Evolutionary conservation across 2,888 invertebrate species (phyloP).

Genomic region (Torymus auratus): DNA sequence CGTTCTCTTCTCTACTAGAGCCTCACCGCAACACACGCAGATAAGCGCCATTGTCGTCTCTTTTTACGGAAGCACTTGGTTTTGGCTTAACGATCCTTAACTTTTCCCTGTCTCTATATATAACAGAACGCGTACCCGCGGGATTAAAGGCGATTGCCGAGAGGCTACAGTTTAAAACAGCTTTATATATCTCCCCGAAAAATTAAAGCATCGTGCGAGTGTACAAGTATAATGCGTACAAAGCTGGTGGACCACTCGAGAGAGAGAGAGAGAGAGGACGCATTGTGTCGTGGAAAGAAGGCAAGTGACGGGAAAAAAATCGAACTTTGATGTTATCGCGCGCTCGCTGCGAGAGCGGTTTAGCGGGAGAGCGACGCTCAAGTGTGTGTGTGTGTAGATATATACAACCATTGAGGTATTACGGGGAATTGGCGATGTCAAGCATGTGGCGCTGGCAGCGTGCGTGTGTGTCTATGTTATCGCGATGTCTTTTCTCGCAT

Average conservation of each 20-base stretch:
- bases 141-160: slow-evolving; percentile 41
- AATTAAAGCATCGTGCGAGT: slow-evolving; percentile 18
- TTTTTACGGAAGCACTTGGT: slow-evolving; percentile 31
- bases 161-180: slow-evolving; percentile 8
- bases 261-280: too few species aligned
- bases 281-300: slow-evolving; percentile 9
- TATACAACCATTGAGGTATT: too few species aligned
- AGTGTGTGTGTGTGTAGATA: too few species aligned
- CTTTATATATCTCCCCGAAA: slow-evolving; percentile 33
- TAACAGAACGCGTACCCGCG: not conserved
- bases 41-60: slow-evolving; percentile 20
- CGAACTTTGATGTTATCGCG: slow-evolving; percentile 41
- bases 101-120: slow-evolving; percentile 21
- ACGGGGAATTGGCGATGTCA: slow-evolving; percentile 5
- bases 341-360: slow-evolving; percentile 20
- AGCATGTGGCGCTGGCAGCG: slow-evolving; percentile 19
- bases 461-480: not conserved
- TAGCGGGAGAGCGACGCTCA: slow-evolving; percentile 1
- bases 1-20: too few species aligned
- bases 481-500: not conserved
- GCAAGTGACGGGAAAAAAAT: slow-evolving; percentile 35
- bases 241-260: slow-evolving; percentile 23
- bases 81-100: slow-evolving; percentile 41
- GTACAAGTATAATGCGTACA: slow-evolving; percentile 13
- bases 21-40: not conserved